phyloP scores from a whole-genome alignment of 64 coral and sea anemone species.

The Pachyseris speciosa region DNA sequence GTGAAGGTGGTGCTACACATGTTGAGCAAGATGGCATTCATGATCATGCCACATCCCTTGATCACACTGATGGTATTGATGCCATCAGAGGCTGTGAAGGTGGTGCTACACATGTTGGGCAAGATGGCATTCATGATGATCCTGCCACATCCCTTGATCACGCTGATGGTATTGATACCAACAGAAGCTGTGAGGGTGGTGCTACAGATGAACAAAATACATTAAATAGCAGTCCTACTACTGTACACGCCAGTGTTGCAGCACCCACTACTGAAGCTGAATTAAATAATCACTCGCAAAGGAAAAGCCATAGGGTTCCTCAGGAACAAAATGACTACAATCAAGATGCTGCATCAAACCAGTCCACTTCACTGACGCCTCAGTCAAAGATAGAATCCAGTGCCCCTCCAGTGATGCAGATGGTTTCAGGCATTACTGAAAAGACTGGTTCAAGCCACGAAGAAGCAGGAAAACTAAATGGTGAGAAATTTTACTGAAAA shows the following conservation, averaged over 20 bases:
- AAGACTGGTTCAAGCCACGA: neutral
- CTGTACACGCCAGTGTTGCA: neutral
- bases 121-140: no score
- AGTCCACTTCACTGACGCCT: neutral
- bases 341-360: neutral
- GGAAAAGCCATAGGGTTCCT: neutral
- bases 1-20: no score
- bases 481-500: neutral
- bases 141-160: no score
- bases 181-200: no score
- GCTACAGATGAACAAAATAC: no score
- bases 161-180: no score
- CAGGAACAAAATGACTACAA: neutral
- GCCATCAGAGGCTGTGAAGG: no score
- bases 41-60: no score
- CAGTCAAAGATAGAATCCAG: conserved; percentile 5
- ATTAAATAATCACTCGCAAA: neutral
- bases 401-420: neutral
- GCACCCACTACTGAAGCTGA: neutral
- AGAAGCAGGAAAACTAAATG: neutral
- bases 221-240: no score
- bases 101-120: no score
- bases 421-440: neutral
- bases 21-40: no score
- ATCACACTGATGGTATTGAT: no score